Base-by-base conservation (phyloP, 2,888 invertebrate genomes). In the Eupeodes latifasciatus region DNA sequence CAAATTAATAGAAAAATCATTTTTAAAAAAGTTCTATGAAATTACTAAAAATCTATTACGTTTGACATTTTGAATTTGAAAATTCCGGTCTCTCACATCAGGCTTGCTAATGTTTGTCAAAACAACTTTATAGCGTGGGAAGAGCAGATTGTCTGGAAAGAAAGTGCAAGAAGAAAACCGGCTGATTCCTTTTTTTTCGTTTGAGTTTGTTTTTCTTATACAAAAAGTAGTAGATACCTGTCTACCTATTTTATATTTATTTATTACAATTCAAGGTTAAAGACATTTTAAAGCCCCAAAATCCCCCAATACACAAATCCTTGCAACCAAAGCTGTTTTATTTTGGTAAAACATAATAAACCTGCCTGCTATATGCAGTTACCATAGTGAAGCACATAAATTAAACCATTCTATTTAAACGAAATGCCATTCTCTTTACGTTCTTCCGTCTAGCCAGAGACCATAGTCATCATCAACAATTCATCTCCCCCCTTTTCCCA, bases 81-180 rank as follows among this genome's bases (percentile, higher is more conserved):
- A 81, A 69, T 64, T 74, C 77, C 67, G 72, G 11, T 36, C 51
- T 57, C 66, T 88, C 88, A 88, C 88, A 88, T 88, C 44, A 78
- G 88, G 78, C 85, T 84, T 74, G 61, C 59, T 57, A 77, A 64
- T 81, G 36, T 64, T 81, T 57, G 0, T 62, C 47, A 69, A 59
- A 55, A 71, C 40, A 71, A 84, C 61, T 71, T 53, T 75, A 71
- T 81, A 62, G 81, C 77, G 85, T 88, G 80, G 78, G 49, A 75
- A 81, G 85, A 88, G 81, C 88, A 88, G 88, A 88, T 88, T 88
- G 88, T 88, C 88, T 88, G 78, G 78, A 47, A 81, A 81, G 59
- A 77, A 64, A 59, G 14, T 69, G 47, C 47, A 76, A 69, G 16
- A 72, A 69, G 16, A 77, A 79, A 69, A 36, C 19, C 14, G 71